These are phyloP conservation scores for Parauchenoglanis punctatus DNA, from an alignment of 2,797 vertebrate species.

Conservation along the genomic window DNA sequence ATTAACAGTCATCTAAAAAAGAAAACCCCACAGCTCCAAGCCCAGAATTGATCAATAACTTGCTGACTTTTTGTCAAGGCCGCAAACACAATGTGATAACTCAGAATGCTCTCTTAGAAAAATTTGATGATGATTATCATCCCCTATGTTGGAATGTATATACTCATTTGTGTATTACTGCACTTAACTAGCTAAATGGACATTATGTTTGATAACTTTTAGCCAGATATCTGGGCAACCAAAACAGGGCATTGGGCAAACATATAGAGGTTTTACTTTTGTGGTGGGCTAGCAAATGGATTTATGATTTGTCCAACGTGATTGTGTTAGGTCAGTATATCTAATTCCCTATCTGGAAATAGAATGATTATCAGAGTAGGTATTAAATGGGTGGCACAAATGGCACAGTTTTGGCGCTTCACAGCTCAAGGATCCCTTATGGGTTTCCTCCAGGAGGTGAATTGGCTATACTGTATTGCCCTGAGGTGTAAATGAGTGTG, in stretches of 20 bases:
- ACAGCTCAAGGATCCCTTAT: not conserved
- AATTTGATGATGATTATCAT: not conserved
- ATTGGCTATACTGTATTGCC: not conserved
- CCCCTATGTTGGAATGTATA: not conserved
- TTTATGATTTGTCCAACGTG: not conserved
- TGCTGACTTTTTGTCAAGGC: not conserved
- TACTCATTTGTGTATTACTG: not conserved
- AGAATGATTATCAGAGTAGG: not conserved
- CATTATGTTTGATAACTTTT: not conserved
- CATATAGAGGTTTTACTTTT: not conserved
- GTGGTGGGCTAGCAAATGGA: not conserved
- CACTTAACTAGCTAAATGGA: not conserved
- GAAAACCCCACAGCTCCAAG: not conserved
- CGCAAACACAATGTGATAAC: not conserved
- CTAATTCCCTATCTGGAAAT: not conserved
- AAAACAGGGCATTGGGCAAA: not conserved
- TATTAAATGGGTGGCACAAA: not conserved
- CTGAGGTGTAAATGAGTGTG: not conserved
- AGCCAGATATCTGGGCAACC: not conserved
- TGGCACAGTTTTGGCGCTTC: not conserved
- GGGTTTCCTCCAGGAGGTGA: not conserved
- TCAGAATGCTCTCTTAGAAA: not conserved
- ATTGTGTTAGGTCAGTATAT: not conserved
- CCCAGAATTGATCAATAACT: not conserved
- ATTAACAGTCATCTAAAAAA: not conserved